These are phyloP conservation scores for Scortum barcoo DNA, from an alignment of 2,113 vertebrate genomes.

Conservation along the genomic window DNA sequence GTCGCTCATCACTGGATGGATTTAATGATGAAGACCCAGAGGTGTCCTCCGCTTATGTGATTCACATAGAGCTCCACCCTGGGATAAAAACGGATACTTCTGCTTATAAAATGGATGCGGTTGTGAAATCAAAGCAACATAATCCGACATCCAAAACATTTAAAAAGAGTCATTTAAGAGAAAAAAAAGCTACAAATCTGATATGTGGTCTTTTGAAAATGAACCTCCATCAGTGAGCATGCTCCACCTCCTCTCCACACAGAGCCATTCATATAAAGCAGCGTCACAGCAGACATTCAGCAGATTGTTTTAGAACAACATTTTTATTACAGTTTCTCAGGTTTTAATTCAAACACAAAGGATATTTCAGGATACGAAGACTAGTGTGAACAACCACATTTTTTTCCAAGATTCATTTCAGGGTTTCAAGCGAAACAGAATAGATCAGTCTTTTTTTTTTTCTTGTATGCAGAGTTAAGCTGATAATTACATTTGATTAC, in stretches of 20 bases:
- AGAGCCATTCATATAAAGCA: neutral
- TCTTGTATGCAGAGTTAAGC: neutral
- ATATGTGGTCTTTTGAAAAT: neutral
- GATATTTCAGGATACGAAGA: neutral
- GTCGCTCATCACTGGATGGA: slow-evolving; percentile 27
- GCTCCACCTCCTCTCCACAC: neutral
- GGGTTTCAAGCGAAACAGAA: neutral
- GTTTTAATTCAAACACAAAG: slow-evolving; percentile 31
- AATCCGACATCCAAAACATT: neutral
- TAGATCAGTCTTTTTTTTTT: neutral
- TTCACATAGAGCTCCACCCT: slow-evolving; percentile 10
- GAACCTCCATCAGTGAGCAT: neutral
- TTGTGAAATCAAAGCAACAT: neutral
- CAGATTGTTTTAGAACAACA: neutral
- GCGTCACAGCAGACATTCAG: slow-evolving; percentile 12
- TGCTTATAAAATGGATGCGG: neutral
- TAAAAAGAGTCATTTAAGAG: neutral
- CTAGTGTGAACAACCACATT: neutral
- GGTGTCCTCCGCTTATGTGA: slow-evolving; percentile 19
- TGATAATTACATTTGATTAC: too few relatives aligned
- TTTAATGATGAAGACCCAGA: slow-evolving; percentile 40
- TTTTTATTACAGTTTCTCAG: neutral
- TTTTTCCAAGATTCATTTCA: too few relatives aligned
- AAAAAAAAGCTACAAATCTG: neutral
- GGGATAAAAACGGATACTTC: neutral